Conservation (phyloP, 37 sponge, comb jelly and placozoan species). For the Bolinopsis microptera region DNA sequence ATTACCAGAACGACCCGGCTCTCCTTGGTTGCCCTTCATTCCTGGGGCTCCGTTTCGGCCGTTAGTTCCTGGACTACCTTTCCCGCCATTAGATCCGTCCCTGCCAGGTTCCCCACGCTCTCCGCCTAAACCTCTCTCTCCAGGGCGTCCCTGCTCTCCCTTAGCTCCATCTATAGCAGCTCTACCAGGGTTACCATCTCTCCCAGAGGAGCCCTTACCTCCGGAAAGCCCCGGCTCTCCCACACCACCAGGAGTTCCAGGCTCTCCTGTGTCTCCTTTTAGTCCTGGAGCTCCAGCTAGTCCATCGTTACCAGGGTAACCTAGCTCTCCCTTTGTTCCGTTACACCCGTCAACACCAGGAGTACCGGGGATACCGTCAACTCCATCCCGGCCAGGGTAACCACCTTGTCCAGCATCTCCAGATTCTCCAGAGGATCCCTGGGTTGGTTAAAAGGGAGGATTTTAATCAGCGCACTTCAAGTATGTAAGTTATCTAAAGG, state of each 20-base stretch:
- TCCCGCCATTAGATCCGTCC: background rate
- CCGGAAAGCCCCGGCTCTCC: background rate
- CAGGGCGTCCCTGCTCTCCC: background rate
- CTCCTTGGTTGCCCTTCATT: background rate
- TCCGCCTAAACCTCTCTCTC: background rate
- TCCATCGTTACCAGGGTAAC: background rate
- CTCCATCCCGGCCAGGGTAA: slow-evolving; percentile 18
- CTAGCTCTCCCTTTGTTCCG: slow-evolving; percentile 29
- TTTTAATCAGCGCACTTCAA: no score
- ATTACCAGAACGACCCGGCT: background rate
- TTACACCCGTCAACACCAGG: slow-evolving; percentile 19
- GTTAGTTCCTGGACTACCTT: slow-evolving; percentile 6
- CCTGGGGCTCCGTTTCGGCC: slow-evolving; percentile 9
- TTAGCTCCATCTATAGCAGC: background rate
- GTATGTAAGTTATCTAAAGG: no score
- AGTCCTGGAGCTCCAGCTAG: background rate
- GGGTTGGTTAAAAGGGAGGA: no score
- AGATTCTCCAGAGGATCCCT: background rate
- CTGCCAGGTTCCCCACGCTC: background rate
- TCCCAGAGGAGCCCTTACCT: background rate
- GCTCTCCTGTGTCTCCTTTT: background rate
- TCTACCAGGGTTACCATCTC: background rate
- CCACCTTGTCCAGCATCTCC: background rate
- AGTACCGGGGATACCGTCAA: slow-evolving; percentile 15
- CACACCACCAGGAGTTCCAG: background rate